Percentiles rank a stretch among this genome's conserved stretches.
Conservation (phyloP, 2,113 vertebrate genomes). For the Anguilla japonica region DNA sequence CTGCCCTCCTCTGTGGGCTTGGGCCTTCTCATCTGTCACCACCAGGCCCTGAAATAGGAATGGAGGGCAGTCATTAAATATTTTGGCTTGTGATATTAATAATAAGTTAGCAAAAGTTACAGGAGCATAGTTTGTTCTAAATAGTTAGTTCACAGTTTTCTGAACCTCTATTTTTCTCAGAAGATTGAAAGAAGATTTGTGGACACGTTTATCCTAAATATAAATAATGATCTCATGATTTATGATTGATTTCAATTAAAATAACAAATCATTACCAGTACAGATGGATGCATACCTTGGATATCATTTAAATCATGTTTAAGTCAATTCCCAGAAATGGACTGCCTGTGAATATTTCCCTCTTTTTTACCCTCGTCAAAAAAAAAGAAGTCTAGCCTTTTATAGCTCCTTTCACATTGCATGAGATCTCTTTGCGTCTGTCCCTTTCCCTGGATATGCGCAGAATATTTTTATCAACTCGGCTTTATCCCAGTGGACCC, state of each 20-base stretch:
- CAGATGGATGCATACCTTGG: neutral
- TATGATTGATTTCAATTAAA: too few species aligned
- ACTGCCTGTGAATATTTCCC: neutral
- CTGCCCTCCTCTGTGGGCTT: neutral
- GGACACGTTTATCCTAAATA: neutral
- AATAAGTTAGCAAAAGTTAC: neutral
- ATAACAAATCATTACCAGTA: neutral
- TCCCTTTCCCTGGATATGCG: conserved; percentile 36
- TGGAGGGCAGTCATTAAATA: neutral
- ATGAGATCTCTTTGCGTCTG: neutral
- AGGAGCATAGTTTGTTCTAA: too few species aligned
- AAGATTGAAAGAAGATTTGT: neutral
- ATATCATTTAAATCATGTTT: neutral
- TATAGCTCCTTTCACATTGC: neutral
- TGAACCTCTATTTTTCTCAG: too few species aligned
- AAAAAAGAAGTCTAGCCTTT: neutral
- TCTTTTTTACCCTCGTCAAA: neutral
- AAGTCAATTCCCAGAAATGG: neutral
- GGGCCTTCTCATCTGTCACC: neutral
- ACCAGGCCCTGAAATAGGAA: neutral
- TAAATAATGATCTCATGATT: neutral
- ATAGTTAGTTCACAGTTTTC: too few species aligned
- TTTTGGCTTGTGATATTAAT: neutral
- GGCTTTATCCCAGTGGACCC: conserved; percentile 67
- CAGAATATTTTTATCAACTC: conserved; percentile 68